Conservation (phyloP, 1,140 invertebrate species). For the Zaprionus ornatus region DNA sequence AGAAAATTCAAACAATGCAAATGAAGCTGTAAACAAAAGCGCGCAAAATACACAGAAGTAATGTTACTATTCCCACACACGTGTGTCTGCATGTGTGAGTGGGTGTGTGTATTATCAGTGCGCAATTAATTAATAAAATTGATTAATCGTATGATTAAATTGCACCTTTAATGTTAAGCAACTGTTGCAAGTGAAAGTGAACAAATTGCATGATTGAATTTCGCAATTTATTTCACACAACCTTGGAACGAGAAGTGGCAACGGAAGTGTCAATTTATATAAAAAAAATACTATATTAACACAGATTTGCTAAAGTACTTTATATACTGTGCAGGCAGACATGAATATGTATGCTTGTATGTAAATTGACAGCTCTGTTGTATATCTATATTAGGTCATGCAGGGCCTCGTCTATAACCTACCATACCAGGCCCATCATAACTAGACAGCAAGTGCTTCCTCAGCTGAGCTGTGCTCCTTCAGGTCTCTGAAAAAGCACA, state of each 20-base stretch:
- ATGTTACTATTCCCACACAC: not conserved
- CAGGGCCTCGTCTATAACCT: not conserved
- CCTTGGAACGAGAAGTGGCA: conserved; percentile 26
- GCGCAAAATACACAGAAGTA: conserved; percentile 17
- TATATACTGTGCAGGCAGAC: not conserved
- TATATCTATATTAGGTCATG: conserved; percentile 38
- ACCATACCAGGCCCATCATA: not conserved
- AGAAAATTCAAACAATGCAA: conserved; percentile 26
- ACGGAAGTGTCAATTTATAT: conserved; percentile 63
- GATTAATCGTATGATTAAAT: conserved; percentile 33
- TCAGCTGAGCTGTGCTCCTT: not conserved
- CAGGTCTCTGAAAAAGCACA: conserved; percentile 27
- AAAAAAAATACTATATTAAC: conserved; percentile 27
- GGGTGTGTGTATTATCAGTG: conserved; percentile 49
- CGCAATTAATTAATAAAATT: conserved; percentile 52
- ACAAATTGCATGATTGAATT: conserved; percentile 16
- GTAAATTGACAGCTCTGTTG: not conserved
- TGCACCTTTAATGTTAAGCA: not conserved
- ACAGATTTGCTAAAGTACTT: not conserved
- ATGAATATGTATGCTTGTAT: conserved; percentile 5
- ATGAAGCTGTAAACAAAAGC: conserved; percentile 35
- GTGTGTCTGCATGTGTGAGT: not conserved
- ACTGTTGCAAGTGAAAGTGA: conserved; percentile 37
- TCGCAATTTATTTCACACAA: conserved; percentile 26
- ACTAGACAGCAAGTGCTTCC: too few relatives aligned